Conservation (phyloP, 2,888 invertebrate species). For the Tipula unca region DNA sequence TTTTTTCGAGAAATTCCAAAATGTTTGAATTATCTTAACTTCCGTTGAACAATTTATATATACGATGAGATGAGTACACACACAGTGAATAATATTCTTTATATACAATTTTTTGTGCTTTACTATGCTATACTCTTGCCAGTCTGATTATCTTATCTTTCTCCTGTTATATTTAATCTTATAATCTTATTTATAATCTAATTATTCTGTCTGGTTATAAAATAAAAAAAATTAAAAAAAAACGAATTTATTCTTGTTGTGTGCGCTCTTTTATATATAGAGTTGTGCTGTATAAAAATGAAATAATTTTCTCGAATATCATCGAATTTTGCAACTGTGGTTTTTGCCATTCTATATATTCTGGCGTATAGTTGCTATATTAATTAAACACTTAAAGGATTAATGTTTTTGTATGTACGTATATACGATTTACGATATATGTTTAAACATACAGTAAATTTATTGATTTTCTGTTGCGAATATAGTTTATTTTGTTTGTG, state of each 20-base stretch:
- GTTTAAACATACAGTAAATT: neutral
- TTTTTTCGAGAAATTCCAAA: neutral
- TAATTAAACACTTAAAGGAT: neutral
- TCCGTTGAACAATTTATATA: neutral
- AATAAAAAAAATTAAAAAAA: no score
- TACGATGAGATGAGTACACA: neutral
- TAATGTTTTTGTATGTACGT: neutral
- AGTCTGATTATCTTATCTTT: neutral
- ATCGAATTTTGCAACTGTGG: neutral
- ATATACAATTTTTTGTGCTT: neutral
- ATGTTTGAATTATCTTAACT: neutral
- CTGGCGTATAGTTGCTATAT: neutral
- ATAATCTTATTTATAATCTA: constrained; percentile 2
- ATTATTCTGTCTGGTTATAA: neutral
- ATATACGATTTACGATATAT: neutral
- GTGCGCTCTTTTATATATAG: neutral
- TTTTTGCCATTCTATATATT: neutral
- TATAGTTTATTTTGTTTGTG: neutral
- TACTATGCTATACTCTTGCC: neutral
- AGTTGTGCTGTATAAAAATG: neutral
- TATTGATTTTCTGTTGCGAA: neutral
- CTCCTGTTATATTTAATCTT: neutral
- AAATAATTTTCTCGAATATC: neutral
- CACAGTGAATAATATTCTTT: neutral
- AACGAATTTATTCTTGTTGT: neutral